Conservation (phyloP, 2,113 vertebrate genomes). For the Etheostoma spectabile region DNA sequence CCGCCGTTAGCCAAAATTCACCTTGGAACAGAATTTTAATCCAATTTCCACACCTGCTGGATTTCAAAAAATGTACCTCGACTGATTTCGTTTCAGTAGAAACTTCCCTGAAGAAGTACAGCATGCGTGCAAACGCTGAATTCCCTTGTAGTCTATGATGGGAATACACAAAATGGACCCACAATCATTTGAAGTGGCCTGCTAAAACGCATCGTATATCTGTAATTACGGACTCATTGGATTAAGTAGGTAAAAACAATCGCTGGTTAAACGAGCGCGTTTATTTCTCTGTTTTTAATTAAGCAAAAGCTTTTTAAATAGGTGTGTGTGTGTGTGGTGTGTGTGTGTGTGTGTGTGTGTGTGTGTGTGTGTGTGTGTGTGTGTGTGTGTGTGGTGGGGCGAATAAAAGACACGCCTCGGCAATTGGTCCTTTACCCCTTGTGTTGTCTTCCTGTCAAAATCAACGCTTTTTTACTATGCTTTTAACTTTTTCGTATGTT, state of each 20-base stretch:
- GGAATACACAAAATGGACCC: not conserved
- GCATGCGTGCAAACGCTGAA: not conserved
- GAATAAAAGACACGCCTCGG: not conserved
- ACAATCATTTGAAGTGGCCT: not conserved
- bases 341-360: not conserved
- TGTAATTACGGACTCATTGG: not conserved
- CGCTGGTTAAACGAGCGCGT: not conserved
- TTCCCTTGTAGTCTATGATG: not conserved
- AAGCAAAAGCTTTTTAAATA: not conserved
- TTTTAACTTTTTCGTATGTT: too few relatives aligned
- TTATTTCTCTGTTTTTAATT: not conserved
- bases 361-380: not conserved
- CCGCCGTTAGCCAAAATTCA: slow-evolving; percentile 35
- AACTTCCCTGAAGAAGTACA: not conserved
- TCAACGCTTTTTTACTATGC: too few relatives aligned
- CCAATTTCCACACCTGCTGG: slow-evolving; percentile 4
- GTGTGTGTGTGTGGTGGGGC: too few relatives aligned
- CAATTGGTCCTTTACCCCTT: not conserved
- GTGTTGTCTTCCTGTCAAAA: too few relatives aligned
- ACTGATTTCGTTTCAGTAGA: not conserved
- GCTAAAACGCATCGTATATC: not conserved
- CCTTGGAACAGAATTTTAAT: not conserved
- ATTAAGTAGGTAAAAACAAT: not conserved
- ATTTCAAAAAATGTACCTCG: not conserved
- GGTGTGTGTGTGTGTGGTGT: too few relatives aligned